Evolutionary conservation across 1,140 invertebrate species (phyloP).

Genomic region (Temnothorax nylanderi): DNA sequence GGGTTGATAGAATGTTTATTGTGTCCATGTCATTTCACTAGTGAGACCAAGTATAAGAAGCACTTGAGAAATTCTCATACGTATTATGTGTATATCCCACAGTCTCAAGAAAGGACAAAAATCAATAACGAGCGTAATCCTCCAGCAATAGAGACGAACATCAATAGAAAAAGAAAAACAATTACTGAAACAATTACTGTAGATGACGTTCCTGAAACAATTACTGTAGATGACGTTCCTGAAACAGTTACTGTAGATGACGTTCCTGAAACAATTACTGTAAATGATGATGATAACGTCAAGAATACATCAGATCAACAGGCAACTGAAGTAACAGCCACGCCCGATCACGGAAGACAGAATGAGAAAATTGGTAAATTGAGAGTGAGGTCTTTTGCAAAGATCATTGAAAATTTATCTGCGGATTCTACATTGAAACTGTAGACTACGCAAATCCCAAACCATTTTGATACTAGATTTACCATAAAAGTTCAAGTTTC

Average conservation of each 20-base stretch:
- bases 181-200: slow-evolving; percentile 37
- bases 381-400: slow-evolving; percentile 74
- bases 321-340: not conserved
- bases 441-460: not conserved
- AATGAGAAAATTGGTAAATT: slow-evolving; percentile 64
- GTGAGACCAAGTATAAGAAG: not conserved
- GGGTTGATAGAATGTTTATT: slow-evolving; percentile 29
- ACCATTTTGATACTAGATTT: not conserved
- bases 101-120: not conserved
- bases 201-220: slow-evolving; percentile 30
- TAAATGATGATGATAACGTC: slow-evolving; percentile 4
- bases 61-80: slow-evolving; percentile 2
- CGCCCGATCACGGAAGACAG: not conserved
- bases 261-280: slow-evolving; percentile 26
- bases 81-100: not conserved
- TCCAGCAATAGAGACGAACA: not conserved
- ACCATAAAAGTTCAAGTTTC: not conserved
- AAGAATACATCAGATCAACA: not conserved
- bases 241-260: slow-evolving; percentile 38
- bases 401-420: slow-evolving; percentile 46
- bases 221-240: slow-evolving; percentile 27
- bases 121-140: not conserved
- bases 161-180: not conserved
- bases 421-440: not conserved
- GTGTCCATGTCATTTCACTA: not conserved